Evolutionary conservation across 2,888 invertebrate species (phyloP).

Genomic region (Caenorhabditis becei): DNA sequence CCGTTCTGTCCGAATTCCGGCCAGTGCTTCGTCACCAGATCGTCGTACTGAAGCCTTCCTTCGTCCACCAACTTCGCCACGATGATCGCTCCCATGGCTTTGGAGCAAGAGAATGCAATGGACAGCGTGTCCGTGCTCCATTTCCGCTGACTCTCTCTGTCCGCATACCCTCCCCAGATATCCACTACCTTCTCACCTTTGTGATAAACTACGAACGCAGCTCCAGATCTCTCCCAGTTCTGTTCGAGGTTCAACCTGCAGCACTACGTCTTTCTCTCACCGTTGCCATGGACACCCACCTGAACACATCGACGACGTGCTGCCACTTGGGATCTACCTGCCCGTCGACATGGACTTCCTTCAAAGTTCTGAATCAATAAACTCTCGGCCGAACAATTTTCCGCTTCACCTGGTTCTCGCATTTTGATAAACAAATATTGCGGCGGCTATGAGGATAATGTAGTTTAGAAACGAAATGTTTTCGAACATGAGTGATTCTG

Average conservation of each 20-base stretch:
- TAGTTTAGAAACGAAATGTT: background rate
- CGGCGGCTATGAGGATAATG: background rate
- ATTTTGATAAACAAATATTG: background rate
- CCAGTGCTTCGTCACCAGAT: constrained; percentile 82
- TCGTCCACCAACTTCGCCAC: constrained; percentile 82
- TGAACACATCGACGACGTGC: constrained; percentile 37
- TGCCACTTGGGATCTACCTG: constrained; percentile 24
- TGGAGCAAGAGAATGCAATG: constrained; percentile 74
- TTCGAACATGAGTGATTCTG: background rate
- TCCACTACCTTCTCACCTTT: constrained; percentile 81
- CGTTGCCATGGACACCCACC: constrained; percentile 28
- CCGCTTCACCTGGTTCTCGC: background rate
- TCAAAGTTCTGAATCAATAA: background rate
- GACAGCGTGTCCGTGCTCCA: constrained; percentile 76
- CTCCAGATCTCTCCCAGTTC: constrained; percentile 81
- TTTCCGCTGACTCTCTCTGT: constrained; percentile 64
- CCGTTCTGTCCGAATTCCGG: constrained; percentile 83
- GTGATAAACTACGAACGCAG: constrained; percentile 82
- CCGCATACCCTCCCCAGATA: constrained; percentile 83
- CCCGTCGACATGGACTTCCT: constrained; percentile 38
- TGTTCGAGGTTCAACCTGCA: constrained; percentile 72
- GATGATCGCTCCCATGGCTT: constrained; percentile 76
- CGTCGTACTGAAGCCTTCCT: constrained; percentile 82
- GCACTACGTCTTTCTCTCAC: too few relatives aligned
- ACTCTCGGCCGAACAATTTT: background rate